Conservation (phyloP, 2,797 vertebrate species). For the Geotrypetes seraphini region DNA sequence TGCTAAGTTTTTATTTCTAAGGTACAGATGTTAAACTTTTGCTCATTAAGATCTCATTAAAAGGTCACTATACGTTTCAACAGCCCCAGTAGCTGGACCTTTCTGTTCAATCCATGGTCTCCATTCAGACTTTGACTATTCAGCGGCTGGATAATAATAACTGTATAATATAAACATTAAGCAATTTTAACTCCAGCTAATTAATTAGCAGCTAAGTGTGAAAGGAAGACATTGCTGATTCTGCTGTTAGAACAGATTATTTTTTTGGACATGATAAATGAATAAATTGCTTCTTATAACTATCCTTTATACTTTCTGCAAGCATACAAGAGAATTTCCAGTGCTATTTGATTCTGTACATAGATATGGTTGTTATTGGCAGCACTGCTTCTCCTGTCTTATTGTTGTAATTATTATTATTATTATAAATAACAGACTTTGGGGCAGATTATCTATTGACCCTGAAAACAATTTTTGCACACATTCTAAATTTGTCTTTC, state of each 20-base stretch:
- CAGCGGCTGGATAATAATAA: constrained; percentile 4
- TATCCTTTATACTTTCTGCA: constrained; percentile 14
- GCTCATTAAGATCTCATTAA: constrained; percentile 29
- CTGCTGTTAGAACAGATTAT: constrained; percentile 17
- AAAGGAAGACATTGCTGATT: constrained; percentile 17
- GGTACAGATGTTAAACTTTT: constrained; percentile 38
- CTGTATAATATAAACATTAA: constrained; percentile 6
- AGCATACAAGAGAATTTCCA: not conserved
- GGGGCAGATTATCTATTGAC: too few species aligned
- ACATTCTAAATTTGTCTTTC: too few species aligned
- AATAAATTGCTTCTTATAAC: constrained; percentile 30
- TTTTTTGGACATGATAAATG: constrained; percentile 22
- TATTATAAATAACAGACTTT: too few species aligned
- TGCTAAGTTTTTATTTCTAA: constrained; percentile 41
- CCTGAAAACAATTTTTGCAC: too few species aligned
- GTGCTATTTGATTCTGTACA: not conserved
- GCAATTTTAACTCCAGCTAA: constrained; percentile 19
- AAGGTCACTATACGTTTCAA: constrained; percentile 14
- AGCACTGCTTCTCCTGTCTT: too few species aligned
- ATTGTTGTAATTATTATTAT: too few species aligned
- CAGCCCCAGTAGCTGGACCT: constrained; percentile 10
- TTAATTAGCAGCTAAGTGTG: constrained; percentile 32
- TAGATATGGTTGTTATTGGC: too few species aligned
- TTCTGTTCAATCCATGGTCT: constrained; percentile 1
- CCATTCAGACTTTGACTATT: constrained; percentile 3